phyloP scores from a whole-genome alignment of 2,113 vertebrate genomes.

The Scatophagus argus region DNA sequence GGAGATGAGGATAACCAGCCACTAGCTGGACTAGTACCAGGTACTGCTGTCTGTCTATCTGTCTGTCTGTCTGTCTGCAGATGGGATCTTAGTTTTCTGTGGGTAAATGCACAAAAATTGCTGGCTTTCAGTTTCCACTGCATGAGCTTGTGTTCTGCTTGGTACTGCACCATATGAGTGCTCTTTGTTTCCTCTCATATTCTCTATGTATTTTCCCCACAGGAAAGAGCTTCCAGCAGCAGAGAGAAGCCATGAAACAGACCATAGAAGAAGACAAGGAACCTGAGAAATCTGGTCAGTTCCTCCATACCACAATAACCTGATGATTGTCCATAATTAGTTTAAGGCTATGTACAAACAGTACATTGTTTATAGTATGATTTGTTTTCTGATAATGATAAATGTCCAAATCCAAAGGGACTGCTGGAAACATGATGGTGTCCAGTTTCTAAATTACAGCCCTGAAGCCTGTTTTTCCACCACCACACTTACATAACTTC shows the following conservation, averaged over 20 bases:
- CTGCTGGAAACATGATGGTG: neutral
- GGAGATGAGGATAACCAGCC: conserved; percentile 99
- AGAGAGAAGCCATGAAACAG: conserved; percentile 99
- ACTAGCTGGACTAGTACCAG: conserved; percentile 95
- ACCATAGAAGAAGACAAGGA: conserved; percentile 99
- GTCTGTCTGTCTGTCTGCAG: neutral
- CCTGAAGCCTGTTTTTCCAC: neutral
- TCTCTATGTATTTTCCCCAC: conserved; percentile 2
- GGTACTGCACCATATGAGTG: neutral
- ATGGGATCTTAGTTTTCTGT: neutral
- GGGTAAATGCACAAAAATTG: neutral
- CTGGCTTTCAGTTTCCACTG: neutral
- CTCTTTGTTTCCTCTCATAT: neutral
- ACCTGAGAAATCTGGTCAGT: conserved; percentile 95
- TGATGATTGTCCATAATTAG: neutral
- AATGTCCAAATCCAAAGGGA: neutral
- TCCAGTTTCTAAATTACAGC: neutral
- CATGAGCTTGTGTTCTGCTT: neutral
- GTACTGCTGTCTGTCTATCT: conserved; percentile 74
- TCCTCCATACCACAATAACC: neutral
- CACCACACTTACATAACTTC: neutral
- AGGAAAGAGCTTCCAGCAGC: conserved; percentile 99
- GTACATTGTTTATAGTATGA: too few species aligned
- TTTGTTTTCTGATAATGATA: neutral
- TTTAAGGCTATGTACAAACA: neutral